These are phyloP conservation scores for Yponomeuta malinellus DNA, from an alignment of 2,888 invertebrate species.

Conservation along the genomic window DNA sequence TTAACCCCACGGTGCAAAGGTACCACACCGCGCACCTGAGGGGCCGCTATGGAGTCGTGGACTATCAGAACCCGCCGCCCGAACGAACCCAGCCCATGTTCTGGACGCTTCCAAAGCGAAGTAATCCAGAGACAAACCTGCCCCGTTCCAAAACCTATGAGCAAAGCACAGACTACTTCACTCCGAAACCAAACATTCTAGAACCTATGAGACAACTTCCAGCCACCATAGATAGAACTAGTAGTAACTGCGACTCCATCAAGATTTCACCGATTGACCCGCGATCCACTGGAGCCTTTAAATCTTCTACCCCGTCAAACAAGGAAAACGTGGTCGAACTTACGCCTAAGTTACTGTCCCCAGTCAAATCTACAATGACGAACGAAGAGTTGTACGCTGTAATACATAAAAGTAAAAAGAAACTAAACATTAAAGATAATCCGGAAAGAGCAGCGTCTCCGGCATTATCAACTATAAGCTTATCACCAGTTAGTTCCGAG, in stretches of 20 bases:
- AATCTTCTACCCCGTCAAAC: constrained; percentile 81
- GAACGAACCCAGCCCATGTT: constrained; percentile 59
- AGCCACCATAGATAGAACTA: not conserved
- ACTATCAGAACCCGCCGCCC: constrained; percentile 42
- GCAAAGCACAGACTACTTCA: constrained; percentile 31
- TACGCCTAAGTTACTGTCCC: constrained; percentile 73
- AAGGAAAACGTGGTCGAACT: constrained; percentile 70
- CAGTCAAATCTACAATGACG: constrained; percentile 84
- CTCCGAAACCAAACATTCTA: constrained; percentile 29
- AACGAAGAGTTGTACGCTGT: constrained; percentile 86
- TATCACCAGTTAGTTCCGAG: constrained; percentile 72
- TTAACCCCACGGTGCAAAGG: constrained; percentile 47
- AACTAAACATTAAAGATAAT: constrained; percentile 79
- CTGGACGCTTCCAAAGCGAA: constrained; percentile 76
- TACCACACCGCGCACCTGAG: constrained; percentile 53
- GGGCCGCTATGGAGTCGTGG: constrained; percentile 50
- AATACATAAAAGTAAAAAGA: constrained; percentile 85
- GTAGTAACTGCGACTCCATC: constrained; percentile 53
- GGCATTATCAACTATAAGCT: constrained; percentile 57
- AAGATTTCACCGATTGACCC: constrained; percentile 83
- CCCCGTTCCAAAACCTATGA: constrained; percentile 27
- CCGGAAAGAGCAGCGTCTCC: constrained; percentile 69
- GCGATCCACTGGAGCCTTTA: constrained; percentile 74
- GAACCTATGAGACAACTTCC: constrained; percentile 27
- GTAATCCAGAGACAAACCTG: constrained; percentile 31